Evolutionary conservation across 2,113 vertebrate genomes (phyloP).

Genomic region (Mungos mungo): DNA sequence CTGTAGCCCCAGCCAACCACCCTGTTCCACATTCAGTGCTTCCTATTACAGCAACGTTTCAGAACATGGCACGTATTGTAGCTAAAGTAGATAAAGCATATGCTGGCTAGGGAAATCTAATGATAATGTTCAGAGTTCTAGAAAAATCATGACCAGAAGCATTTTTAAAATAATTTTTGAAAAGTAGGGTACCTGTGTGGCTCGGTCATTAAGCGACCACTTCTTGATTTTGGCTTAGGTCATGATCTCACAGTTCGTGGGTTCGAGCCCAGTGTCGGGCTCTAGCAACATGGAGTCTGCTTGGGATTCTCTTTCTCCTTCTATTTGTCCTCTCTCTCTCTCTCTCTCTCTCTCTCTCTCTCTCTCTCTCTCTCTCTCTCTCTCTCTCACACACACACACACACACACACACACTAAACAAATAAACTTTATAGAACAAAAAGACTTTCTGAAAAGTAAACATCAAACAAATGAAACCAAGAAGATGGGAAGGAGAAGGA

Average conservation of each 20-base stretch:
- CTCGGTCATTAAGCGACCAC: neutral
- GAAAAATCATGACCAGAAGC: constrained; percentile 1
- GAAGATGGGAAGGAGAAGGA: constrained; percentile 16
- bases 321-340: too few relatives aligned
- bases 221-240: neutral
- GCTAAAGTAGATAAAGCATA: neutral
- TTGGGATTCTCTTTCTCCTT: neutral
- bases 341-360: neutral
- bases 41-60: neutral
- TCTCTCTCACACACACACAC: neutral
- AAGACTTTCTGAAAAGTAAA: constrained; percentile 49
- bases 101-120: neutral
- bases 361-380: neutral
- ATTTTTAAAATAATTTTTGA: constrained; percentile 46
- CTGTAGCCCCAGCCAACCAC: neutral
- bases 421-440: neutral
- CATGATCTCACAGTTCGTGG: neutral
- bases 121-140: constrained; percentile 52
- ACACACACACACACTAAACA: neutral
- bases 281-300: neutral
- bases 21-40: neutral
- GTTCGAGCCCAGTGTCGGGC: neutral
- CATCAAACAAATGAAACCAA: constrained; percentile 63
- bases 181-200: neutral
- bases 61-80: neutral